phyloP scores from a whole-genome alignment of 2,888 invertebrate species.

The Pachydiplax longipennis region DNA sequence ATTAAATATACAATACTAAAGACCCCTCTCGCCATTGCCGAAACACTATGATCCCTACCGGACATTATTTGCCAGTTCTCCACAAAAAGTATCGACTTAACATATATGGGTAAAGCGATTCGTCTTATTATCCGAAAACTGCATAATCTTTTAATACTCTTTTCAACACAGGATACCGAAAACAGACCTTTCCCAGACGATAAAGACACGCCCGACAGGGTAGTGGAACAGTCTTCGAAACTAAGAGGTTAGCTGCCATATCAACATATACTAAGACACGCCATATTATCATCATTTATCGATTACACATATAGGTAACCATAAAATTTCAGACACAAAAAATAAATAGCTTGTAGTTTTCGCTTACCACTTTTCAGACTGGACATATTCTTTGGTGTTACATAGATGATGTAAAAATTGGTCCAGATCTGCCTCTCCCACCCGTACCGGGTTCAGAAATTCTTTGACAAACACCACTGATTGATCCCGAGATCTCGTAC shows the following conservation, averaged over 20 bases:
- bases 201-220: neutral
- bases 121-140: neutral
- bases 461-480: conserved; percentile 44
- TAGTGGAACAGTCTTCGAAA: neutral
- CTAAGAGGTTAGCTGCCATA: conserved; percentile 32
- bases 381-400: conserved; percentile 64
- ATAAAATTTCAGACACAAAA: neutral
- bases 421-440: conserved; percentile 43
- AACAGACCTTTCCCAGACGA: neutral
- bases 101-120: neutral
- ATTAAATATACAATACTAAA: conserved; percentile 30
- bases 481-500: conserved; percentile 40
- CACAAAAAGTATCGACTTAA: neutral
- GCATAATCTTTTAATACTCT: neutral
- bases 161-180: neutral
- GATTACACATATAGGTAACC: conserved; percentile 25
- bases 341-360: conserved; percentile 8
- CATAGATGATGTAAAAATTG: conserved; percentile 40
- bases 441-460: conserved; percentile 43
- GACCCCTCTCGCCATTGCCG: conserved; percentile 24
- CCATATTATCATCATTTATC: conserved; percentile 44
- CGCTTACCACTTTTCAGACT: conserved; percentile 69
- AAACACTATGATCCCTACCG: conserved; percentile 25
- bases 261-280: conserved; percentile 39
- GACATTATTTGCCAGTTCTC: conserved; percentile 21